Evolutionary conservation across 53 echinoderm and acorn worm species (phyloP), one percentile per base, ranked within the genome.

Genomic region (Hippasteria phrygiana): DNA sequence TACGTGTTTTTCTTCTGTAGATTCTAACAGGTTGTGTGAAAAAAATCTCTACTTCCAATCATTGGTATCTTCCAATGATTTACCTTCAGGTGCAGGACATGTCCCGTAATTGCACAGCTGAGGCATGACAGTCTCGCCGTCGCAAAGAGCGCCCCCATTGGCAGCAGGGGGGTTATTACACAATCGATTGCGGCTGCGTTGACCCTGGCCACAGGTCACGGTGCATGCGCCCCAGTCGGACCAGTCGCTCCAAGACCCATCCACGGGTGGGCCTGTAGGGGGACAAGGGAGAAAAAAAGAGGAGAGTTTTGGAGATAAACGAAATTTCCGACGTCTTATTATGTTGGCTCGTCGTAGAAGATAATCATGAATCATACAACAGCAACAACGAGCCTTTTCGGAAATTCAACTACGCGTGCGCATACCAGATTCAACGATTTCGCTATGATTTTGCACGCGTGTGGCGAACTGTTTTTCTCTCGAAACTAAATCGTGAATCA

Each of bases 201-300:
- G 83, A 43, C 95, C 95, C 43, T 73, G 87, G 6, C 98, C 95
- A 32, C 98, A 97, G 46, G 89, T 94, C 47, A 93, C 94, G 40
- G 97, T 93, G 46, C 97, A 97, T 66, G 74, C 43, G 7, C 93
- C 95, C 97, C 97, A 97, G 28, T 65, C 84, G 4, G 93, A 93
- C 97, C 97, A 97, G 26, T 85, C 83, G 18, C 93, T 82, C 97
- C 97, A 97, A 0, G 71, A 73, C 0, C 94, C 95, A 35, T 92
- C 87, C 37, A 92, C 69, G 46, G 91, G 88, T 22, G 88, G 80
- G 50, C 89, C 90, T 94, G 64, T 18, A 46, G 3, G 42, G 16
- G 37, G 42, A 17, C 6, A 34, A 5, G 35, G 0, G 36, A n/a
- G n/a, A n/a, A n/a, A n/a, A n/a, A 12, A 17, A 53, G 33, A 37